phyloP scores from a whole-genome alignment of 2,888 invertebrate species.

The Lycophotia porphyrea region DNA sequence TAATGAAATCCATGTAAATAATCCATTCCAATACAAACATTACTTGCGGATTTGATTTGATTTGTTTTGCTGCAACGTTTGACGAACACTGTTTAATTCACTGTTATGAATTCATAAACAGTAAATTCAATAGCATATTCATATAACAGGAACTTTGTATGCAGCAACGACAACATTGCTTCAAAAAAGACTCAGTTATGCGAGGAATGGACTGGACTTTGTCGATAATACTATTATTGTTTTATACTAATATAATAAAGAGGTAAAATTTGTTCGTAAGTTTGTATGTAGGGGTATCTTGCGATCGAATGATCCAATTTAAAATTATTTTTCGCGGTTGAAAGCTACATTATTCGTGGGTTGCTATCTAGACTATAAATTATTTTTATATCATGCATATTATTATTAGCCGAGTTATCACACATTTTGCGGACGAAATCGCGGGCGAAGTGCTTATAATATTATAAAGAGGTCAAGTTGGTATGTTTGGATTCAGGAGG shows the following conservation, averaged over 20 bases:
- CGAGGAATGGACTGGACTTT: slow-evolving; percentile 35
- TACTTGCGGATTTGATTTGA: not conserved
- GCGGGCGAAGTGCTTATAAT: no score
- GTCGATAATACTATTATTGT: slow-evolving; percentile 30
- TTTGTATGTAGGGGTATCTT: not conserved
- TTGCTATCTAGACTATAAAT: no score
- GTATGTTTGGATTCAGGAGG: no score
- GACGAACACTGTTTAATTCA: slow-evolving; percentile 15
- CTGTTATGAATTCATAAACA: slow-evolving; percentile 21
- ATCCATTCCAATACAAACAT: slow-evolving; percentile 9
- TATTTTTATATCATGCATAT: no score
- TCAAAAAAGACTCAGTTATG: slow-evolving; percentile 19
- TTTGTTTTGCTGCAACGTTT: slow-evolving; percentile 5
- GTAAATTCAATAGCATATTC: slow-evolving; percentile 16
- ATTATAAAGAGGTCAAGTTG: not conserved
- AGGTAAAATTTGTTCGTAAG: not conserved
- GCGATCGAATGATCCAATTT: no score
- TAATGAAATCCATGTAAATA: not conserved
- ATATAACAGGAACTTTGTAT: slow-evolving; percentile 20
- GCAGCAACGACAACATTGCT: slow-evolving; percentile 7
- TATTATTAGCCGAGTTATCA: no score
- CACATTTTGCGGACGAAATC: no score
- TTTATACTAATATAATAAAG: not conserved
- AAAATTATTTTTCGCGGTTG: no score
- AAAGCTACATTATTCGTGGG: no score